These are phyloP conservation scores for Eretmocerus hayati DNA, from an alignment of 2,888 invertebrate species.

Conservation along the genomic window DNA sequence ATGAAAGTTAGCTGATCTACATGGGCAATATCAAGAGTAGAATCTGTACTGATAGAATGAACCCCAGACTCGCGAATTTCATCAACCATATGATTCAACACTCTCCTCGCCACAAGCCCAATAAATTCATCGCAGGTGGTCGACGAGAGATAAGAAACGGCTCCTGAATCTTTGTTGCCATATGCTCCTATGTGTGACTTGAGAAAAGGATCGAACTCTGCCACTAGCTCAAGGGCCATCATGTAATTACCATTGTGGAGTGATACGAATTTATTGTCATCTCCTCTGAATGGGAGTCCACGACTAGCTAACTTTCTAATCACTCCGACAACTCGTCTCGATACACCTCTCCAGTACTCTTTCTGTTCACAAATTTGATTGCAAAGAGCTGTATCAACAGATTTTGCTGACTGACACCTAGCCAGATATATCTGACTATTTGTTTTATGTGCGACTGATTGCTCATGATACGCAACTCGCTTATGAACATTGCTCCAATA, in stretches of 20 bases:
- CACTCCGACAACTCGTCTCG: conserved; percentile 28
- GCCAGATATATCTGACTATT: conserved; percentile 1
- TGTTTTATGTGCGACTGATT: conserved; percentile 13
- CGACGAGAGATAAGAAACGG: conserved; percentile 29
- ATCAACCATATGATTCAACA: conserved; percentile 22
- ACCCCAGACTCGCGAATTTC: conserved; percentile 23
- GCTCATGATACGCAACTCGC: conserved; percentile 17
- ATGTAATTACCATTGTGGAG: conserved; percentile 34
- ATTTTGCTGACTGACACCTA: neutral
- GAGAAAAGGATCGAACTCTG: conserved; percentile 33
- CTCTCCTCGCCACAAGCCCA: conserved; percentile 28
- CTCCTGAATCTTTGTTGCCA: conserved; percentile 31
- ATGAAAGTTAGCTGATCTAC: conserved; percentile 29
- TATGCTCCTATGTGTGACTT: conserved; percentile 27
- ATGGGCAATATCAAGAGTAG: conserved; percentile 26
- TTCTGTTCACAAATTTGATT: conserved; percentile 15
- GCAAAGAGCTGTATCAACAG: neutral
- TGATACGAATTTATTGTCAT: conserved; percentile 29
- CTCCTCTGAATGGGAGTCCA: conserved; percentile 30
- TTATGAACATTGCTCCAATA: conserved; percentile 20
- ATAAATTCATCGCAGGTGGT: conserved; percentile 34
- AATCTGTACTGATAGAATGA: conserved; percentile 29
- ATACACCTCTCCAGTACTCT: conserved; percentile 29
- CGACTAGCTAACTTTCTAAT: conserved; percentile 27
- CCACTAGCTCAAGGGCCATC: conserved; percentile 30